Conservation (phyloP, 2,888 invertebrate species). For the Phortica magna region DNA sequence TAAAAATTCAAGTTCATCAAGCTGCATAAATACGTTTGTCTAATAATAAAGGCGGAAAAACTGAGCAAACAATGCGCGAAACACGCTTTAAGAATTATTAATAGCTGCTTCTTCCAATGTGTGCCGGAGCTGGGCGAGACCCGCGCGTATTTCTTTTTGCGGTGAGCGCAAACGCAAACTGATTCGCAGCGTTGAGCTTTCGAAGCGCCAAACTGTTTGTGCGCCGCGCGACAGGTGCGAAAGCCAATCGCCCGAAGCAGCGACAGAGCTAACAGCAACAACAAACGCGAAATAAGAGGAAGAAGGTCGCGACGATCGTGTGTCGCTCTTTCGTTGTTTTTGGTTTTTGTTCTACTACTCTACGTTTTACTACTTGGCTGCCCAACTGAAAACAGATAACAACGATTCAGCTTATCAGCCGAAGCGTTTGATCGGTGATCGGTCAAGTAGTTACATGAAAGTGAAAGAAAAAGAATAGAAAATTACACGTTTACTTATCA, state of each 20-base stretch:
- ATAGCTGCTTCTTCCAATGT: too few relatives aligned
- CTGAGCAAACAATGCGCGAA: neutral
- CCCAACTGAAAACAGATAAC: neutral
- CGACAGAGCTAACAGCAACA: neutral
- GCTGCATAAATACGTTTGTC: neutral
- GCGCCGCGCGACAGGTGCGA: neutral
- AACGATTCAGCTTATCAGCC: neutral
- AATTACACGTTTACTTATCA: too few relatives aligned
- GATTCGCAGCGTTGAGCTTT: conserved; percentile 33
- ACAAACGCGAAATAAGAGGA: neutral
- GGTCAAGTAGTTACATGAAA: too few relatives aligned
- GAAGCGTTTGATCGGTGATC: too few relatives aligned
- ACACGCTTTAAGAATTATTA: too few relatives aligned
- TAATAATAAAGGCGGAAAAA: neutral
- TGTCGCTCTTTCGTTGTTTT: neutral
- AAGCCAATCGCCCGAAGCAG: neutral
- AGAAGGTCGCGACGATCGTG: neutral
- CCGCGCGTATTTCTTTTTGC: neutral
- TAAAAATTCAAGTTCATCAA: neutral
- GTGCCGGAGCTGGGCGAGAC: neutral
- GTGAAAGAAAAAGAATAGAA: too few relatives aligned
- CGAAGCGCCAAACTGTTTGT: conserved; percentile 9
- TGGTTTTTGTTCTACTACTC: neutral
- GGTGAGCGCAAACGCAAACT: conserved; percentile 23
- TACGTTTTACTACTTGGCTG: neutral